Evolutionary conservation across 1,140 invertebrate species (phyloP).

Genomic region (Amyelois transitella): DNA sequence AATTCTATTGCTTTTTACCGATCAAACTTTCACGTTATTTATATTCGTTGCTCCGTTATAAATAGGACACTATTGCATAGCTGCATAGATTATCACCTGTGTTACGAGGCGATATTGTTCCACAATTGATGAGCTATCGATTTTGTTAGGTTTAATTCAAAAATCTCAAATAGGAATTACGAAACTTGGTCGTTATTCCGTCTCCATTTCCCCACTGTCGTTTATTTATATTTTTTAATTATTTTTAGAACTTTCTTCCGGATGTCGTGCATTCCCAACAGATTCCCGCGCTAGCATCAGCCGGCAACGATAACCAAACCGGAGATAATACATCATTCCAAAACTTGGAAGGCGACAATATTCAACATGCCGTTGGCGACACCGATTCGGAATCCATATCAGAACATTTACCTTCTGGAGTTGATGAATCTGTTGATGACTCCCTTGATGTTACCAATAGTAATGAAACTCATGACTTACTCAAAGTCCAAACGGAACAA

Average conservation of each 20-base stretch:
- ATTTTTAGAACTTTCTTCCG: slow-evolving; percentile 73
- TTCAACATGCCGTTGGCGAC: slow-evolving; percentile 33
- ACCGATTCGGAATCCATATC: slow-evolving; percentile 58
- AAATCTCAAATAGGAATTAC: background rate
- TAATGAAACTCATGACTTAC: slow-evolving; percentile 25
- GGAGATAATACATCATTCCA: slow-evolving; percentile 28
- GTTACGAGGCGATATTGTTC: background rate
- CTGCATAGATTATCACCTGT: slow-evolving; percentile 6
- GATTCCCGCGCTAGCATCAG: slow-evolving; percentile 39
- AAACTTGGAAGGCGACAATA: slow-evolving; percentile 14
- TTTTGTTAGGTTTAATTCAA: background rate
- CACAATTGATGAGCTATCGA: background rate
- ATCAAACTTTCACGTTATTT: slow-evolving; percentile 33
- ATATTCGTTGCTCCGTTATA: slow-evolving; percentile 35
- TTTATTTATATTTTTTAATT: slow-evolving; percentile 63
- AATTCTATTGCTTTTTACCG: background rate
- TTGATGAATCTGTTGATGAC: slow-evolving; percentile 48
- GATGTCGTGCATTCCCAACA: slow-evolving; percentile 70
- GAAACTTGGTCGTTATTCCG: background rate
- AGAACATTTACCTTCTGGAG: slow-evolving; percentile 54
- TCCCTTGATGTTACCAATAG: slow-evolving; percentile 24
- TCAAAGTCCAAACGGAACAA: slow-evolving; percentile 21
- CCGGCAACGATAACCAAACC: slow-evolving; percentile 26
- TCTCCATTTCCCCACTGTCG: slow-evolving; percentile 9
- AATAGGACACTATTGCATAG: slow-evolving; percentile 36